Evolutionary conservation across 2,113 vertebrate genomes (phyloP).

Genomic region (Addax nasomaculatus): DNA sequence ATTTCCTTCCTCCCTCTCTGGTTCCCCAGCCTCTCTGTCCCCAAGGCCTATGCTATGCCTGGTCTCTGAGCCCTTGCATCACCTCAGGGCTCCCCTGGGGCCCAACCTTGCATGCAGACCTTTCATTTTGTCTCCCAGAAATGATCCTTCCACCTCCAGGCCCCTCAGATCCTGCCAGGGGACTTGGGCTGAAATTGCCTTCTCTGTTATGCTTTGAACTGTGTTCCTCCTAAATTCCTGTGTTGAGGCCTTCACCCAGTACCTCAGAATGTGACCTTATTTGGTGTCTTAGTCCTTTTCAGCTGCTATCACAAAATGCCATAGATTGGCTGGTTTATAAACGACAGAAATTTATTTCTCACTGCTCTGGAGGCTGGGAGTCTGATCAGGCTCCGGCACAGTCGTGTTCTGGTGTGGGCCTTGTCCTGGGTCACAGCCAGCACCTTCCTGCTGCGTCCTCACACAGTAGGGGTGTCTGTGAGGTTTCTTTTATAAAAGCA

Average conservation of each 20-base stretch:
- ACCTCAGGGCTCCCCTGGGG: not conserved
- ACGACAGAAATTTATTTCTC: not conserved
- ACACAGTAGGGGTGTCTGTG: not conserved
- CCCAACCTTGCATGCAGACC: not conserved
- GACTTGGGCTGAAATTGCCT: not conserved
- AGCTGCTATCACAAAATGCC: not conserved
- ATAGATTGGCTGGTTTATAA: not conserved
- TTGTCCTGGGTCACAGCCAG: not conserved
- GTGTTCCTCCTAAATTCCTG: not conserved
- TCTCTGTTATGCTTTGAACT: not conserved
- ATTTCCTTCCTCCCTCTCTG: not conserved
- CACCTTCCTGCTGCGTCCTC: fast-evolving
- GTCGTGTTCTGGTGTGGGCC: not conserved
- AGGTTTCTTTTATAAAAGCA: not conserved
- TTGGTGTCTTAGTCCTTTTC: not conserved
- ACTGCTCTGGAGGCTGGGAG: not conserved
- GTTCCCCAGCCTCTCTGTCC: not conserved
- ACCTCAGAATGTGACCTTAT: not conserved
- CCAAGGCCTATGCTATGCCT: not conserved
- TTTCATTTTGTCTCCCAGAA: not conserved
- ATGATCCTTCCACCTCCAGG: not conserved
- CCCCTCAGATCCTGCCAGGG: not conserved
- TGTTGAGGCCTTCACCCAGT: not conserved
- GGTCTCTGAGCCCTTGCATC: not conserved
- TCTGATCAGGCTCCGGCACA: not conserved